Evolutionary conservation across 2,113 vertebrate species (phyloP).

Genomic region (Ceratotherium simum): DNA sequence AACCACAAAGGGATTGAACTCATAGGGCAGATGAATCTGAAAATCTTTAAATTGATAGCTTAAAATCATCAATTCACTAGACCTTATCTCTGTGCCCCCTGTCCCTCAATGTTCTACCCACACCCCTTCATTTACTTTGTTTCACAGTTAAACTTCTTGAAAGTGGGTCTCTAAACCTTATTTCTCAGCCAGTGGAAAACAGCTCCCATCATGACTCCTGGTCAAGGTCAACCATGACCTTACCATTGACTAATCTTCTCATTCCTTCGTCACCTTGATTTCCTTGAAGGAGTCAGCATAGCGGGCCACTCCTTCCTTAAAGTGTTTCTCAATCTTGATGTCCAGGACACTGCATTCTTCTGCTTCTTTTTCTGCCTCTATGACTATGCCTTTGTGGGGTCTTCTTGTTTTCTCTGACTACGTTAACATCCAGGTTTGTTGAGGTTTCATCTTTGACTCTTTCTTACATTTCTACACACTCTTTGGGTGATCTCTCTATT

Average conservation of each 20-base stretch:
- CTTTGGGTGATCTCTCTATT: background rate
- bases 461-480: background rate
- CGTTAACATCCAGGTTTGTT: background rate
- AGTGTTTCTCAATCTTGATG: background rate
- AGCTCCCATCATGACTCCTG: background rate
- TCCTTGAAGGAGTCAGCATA: background rate
- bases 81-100: background rate
- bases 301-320: background rate
- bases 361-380: background rate
- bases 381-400: background rate
- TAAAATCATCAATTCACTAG: background rate
- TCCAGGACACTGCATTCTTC: accelerated
- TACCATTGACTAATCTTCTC: background rate
- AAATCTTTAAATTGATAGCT: background rate
- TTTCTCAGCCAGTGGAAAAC: background rate
- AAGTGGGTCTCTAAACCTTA: background rate
- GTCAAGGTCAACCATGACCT: background rate
- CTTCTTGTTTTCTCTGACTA: background rate
- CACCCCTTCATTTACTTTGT: accelerated
- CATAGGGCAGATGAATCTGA: background rate
- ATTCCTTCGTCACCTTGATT: background rate
- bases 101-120: background rate
- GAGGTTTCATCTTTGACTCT: background rate
- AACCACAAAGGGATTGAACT: background rate
- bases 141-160: background rate